A percentile compares a stretch with the other conserved stretches of the same genome.
Conservation (phyloP, 2,797 vertebrate species). For the Sciurus vulgaris region DNA sequence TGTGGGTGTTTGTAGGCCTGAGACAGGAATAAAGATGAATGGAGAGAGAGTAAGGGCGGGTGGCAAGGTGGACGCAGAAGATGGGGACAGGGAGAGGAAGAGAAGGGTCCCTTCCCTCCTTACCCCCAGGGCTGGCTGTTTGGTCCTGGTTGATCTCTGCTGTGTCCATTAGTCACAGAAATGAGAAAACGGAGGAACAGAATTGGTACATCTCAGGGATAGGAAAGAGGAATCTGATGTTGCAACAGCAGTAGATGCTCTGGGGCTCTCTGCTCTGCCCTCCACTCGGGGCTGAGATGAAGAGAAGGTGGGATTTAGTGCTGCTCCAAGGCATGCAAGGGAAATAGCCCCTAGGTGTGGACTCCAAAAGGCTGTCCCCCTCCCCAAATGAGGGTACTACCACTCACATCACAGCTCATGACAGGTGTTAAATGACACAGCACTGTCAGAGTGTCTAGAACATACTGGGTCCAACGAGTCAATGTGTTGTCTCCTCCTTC, state of each 20-base stretch:
- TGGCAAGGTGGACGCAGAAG: neutral
- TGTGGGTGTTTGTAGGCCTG: rapidly evolving
- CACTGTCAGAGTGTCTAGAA: neutral
- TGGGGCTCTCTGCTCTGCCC: neutral
- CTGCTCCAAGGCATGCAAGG: neutral
- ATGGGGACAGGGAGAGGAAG: neutral
- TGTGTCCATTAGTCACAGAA: neutral
- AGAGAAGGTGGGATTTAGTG: neutral
- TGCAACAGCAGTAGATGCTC: neutral
- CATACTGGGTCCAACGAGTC: neutral
- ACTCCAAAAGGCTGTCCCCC: neutral
- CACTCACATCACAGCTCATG: neutral
- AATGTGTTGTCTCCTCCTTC: neutral
- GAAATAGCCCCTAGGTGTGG: neutral
- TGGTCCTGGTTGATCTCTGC: neutral
- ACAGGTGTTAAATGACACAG: neutral
- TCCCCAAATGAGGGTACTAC: neutral
- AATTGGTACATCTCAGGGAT: neutral
- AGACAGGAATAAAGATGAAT: neutral
- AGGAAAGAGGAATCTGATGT: neutral
- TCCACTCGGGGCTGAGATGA: neutral
- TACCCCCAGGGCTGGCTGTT: neutral
- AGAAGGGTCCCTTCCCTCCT: neutral
- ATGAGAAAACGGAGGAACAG: neutral
- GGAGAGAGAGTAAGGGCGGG: neutral